Percentiles rank a stretch among this genome's conserved stretches.
Evolutionary conservation across 2,113 vertebrate genomes (phyloP).

Genomic region (Colossoma macropomum): DNA sequence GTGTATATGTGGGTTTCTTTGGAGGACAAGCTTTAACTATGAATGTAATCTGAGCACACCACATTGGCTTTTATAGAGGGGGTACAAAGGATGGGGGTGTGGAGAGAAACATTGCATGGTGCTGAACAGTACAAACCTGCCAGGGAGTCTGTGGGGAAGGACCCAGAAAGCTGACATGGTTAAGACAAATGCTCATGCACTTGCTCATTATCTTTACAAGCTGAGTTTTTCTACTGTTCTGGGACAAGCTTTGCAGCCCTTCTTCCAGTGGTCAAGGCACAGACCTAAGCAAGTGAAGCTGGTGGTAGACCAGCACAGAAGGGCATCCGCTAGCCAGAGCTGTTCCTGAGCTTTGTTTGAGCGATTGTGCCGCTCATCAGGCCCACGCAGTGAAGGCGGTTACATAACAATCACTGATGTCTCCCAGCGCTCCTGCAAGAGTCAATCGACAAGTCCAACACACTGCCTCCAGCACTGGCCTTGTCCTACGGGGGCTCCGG

Average conservation of each 20-base stretch:
- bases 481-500: constrained; percentile 22
- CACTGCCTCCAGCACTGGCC: constrained; percentile 32
- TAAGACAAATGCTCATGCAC: not conserved
- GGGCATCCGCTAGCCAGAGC: not conserved
- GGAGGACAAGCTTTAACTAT: constrained; percentile 22
- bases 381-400: constrained; percentile 44
- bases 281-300: not conserved
- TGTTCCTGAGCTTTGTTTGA: constrained; percentile 30
- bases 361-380: constrained; percentile 18
- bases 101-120: not conserved
- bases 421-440: constrained; percentile 39
- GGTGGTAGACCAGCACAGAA: constrained; percentile 1
- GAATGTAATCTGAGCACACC: constrained; percentile 55
- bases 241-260: not conserved
- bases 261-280: not conserved
- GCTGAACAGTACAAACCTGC: not conserved
- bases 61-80: constrained; percentile 43
- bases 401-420: constrained; percentile 52
- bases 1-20: constrained; percentile 33
- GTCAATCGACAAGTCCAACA: constrained; percentile 37
- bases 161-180: not conserved
- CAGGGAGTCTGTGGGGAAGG: not conserved
- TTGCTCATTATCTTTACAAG: not conserved
- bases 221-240: not conserved
- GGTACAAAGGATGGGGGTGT: not conserved